Evolutionary conservation across 2,797 vertebrate genomes (phyloP), one percentile per base, ranked within the genome.

Genomic region (Iguana delicatissima): DNA sequence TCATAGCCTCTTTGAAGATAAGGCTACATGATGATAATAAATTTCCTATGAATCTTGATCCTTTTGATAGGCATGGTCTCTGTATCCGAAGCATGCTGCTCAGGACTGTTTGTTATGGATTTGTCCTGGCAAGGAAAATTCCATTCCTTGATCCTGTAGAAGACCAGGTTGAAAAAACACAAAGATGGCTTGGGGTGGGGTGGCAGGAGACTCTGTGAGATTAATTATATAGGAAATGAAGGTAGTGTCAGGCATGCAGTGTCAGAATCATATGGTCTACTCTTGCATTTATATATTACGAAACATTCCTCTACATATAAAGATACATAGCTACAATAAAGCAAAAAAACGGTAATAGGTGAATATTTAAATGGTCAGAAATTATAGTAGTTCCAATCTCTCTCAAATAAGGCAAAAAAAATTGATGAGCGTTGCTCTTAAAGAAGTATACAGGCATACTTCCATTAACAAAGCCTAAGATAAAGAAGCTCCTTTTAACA

Each of bases 1-100:
- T 92, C 88, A 90, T 74, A 1, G 42, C n/a, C 35, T 35, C 84
- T 92, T 93, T 91, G 94, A 94, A 92, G 93, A 91, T 83, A 92
- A 80, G 85, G 90, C 86, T 86, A 89, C 35, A 91, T 38, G n/a
- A 94, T 84, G 86, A 50, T 50, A 88, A 52, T 76, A 73, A 77
- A 72, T 91, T 59, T 91, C 79, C 79, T 84, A 22, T n/a, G 89
- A 86, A 59, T 85, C 84, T 90, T 93, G 73, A 91, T 64, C 83
- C 89, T 91, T 93, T 46, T 1, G 86, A 81, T 86, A 86, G 84
- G 0, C 38, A 16, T 4, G 3, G n/a, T 92, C 93, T 55, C 73
- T 94, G 85, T 80, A 29, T 72, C 8, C 0, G 83, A 89, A 81
- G 42, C 76, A 22, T 4, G 35, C 79, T 80, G 26, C 73, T 93